These are phyloP conservation scores for Zelostemma sp. DNA, from an alignment of 1,140 invertebrate genomes.

Conservation along the genomic window DNA sequence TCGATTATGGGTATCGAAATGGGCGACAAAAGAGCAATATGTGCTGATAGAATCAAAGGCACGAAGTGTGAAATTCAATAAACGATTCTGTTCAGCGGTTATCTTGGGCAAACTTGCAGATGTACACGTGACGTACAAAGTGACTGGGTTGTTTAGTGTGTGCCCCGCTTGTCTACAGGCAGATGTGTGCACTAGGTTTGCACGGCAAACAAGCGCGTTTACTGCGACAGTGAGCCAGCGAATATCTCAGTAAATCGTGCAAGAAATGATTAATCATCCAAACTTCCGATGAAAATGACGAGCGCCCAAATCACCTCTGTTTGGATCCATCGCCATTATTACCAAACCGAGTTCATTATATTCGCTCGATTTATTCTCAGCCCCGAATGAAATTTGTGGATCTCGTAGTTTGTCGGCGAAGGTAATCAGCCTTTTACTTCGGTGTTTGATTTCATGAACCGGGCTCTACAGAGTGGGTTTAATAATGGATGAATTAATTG, in stretches of 20 bases:
- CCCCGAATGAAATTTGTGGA: too few relatives aligned
- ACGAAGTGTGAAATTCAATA: conserved; percentile 59
- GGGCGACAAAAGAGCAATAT: not conserved
- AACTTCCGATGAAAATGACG: too few relatives aligned
- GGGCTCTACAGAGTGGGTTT: too few relatives aligned
- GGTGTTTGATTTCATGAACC: too few relatives aligned
- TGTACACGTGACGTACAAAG: conserved; percentile 39
- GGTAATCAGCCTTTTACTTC: too few relatives aligned
- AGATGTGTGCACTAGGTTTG: conserved; percentile 32
- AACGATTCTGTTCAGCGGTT: conserved; percentile 62
- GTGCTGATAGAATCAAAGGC: conserved; percentile 25
- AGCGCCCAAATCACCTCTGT: too few relatives aligned
- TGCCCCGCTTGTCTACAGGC: conserved; percentile 30
- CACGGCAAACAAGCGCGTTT: conserved; percentile 36
- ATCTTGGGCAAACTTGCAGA: conserved; percentile 60
- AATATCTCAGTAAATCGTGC: conserved; percentile 29
- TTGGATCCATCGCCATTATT: too few relatives aligned
- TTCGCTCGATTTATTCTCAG: too few relatives aligned
- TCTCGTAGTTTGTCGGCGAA: too few relatives aligned
- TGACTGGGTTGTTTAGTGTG: conserved; percentile 28
- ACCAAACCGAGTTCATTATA: too few relatives aligned
- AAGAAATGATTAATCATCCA: too few relatives aligned
- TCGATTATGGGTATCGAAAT: not conserved
- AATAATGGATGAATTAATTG: too few relatives aligned
- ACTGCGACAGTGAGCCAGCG: conserved; percentile 32